Conservation (phyloP, 2,888 invertebrate species). For the Hemithea aestivaria region DNA sequence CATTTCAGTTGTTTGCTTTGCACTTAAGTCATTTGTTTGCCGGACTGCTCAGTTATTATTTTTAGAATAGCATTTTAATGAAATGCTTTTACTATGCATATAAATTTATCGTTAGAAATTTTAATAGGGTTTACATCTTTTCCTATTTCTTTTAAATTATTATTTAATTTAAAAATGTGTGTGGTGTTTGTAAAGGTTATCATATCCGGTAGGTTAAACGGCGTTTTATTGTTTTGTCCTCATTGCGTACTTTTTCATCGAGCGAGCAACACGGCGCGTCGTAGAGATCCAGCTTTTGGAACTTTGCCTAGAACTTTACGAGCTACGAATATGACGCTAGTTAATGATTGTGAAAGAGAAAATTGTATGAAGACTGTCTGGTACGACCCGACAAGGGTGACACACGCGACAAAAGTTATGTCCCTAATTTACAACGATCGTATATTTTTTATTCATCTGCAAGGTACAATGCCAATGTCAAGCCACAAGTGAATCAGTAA, state of each 20-base stretch:
- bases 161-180: too few relatives aligned
- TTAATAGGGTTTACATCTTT: too few relatives aligned
- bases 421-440: constrained; percentile 27
- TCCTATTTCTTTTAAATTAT: too few relatives aligned
- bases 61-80: too few relatives aligned
- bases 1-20: constrained; percentile 54
- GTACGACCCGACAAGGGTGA: constrained; percentile 28
- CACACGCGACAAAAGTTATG: constrained; percentile 37
- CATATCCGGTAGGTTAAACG: too few relatives aligned
- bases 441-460: too few relatives aligned
- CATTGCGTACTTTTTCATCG: constrained; percentile 1
- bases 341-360: constrained; percentile 32
- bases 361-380: constrained; percentile 36
- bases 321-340: constrained; percentile 35
- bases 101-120: too few relatives aligned
- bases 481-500: too few relatives aligned
- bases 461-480: too few relatives aligned
- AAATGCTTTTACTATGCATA: too few relatives aligned
- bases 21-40: constrained; percentile 24
- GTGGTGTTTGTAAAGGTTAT: too few relatives aligned
- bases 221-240: constrained; percentile 5
- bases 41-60: constrained; percentile 15
- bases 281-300: constrained; percentile 36
- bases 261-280: constrained; percentile 24
- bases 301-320: constrained; percentile 46